These are phyloP conservation scores for Hirundichthys speculiger DNA, from an alignment of 2,113 vertebrate species.

Conservation along the genomic window DNA sequence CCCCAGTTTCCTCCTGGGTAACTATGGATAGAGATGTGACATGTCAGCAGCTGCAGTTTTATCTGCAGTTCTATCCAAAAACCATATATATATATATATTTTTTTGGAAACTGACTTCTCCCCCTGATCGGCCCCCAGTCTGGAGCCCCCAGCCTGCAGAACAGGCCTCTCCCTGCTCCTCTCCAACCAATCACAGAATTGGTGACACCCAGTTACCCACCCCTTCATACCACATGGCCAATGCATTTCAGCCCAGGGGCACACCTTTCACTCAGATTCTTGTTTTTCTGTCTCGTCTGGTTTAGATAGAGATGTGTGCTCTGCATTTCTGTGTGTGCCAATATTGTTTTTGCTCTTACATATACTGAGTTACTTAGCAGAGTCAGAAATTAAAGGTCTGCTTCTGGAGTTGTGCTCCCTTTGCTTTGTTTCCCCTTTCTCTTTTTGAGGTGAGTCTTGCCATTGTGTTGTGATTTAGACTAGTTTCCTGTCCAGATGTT, in stretches of 20 bases:
- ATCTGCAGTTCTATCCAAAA: slow-evolving; percentile 51
- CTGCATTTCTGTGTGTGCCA: slow-evolving; percentile 46
- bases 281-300: slow-evolving; percentile 69
- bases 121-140: slow-evolving; percentile 69
- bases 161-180: slow-evolving; percentile 48
- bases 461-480: slow-evolving; percentile 37
- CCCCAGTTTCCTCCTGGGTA: slow-evolving; percentile 30
- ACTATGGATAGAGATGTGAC: slow-evolving; percentile 41
- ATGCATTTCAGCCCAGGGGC: slow-evolving; percentile 64
- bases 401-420: slow-evolving; percentile 38
- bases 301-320: slow-evolving; percentile 66
- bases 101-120: slow-evolving; percentile 37
- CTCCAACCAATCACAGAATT: slow-evolving; percentile 63
- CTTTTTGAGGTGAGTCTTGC: slow-evolving; percentile 73
- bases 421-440: slow-evolving; percentile 46
- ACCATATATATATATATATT: slow-evolving; percentile 37
- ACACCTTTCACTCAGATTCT: slow-evolving; percentile 77
- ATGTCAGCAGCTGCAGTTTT: slow-evolving; percentile 57
- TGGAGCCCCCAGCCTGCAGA: slow-evolving; percentile 54
- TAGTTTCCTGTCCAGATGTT: slow-evolving; percentile 6
- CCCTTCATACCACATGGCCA: slow-evolving; percentile 67
- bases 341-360: slow-evolving; percentile 20
- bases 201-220: slow-evolving; percentile 55
- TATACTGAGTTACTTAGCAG: slow-evolving; percentile 20
- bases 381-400: slow-evolving; percentile 26